A percentile compares a stretch with the other conserved stretches of the same genome.
Conservation (phyloP, 2,888 invertebrate species). For the Graphium colonna region DNA sequence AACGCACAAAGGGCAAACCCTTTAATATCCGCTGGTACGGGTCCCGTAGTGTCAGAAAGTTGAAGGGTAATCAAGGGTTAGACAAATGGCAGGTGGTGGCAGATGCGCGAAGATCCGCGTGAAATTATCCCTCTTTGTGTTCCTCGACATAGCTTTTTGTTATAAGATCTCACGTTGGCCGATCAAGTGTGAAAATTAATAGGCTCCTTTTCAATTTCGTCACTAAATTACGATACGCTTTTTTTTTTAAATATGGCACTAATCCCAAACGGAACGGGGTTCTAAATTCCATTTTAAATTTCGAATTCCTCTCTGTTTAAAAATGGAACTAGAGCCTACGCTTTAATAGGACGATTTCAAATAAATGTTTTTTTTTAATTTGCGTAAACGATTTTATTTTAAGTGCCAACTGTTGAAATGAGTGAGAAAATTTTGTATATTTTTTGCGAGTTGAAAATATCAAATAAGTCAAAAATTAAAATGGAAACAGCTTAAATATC, state of each 20-base stretch:
- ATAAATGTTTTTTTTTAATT: not conserved
- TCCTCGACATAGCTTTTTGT: conserved; percentile 32
- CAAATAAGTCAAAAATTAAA: not conserved
- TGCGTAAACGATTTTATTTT: not conserved
- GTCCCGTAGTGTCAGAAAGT: conserved; percentile 47
- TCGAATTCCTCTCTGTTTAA: conserved; percentile 7
- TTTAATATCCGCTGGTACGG: conserved; percentile 54
- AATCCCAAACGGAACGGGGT: not conserved
- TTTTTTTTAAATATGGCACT: conserved; percentile 3
- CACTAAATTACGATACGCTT: conserved; percentile 29
- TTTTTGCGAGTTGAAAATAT: not conserved
- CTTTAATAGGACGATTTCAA: not conserved
- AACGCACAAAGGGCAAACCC: conserved; percentile 57
- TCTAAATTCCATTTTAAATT: conserved; percentile 27
- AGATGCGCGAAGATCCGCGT: conserved; percentile 74
- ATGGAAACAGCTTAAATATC: not conserved
- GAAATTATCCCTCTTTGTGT: conserved; percentile 66
- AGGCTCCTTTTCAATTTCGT: conserved; percentile 44
- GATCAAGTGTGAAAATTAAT: conserved; percentile 75
- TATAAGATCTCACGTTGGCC: conserved; percentile 55
- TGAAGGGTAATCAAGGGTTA: conserved; percentile 63
- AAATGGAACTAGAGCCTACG: not conserved
- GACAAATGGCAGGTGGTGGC: conserved; percentile 64
- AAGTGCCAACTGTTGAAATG: not conserved
- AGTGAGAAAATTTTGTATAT: not conserved